Evolutionary conservation across 2,113 vertebrate species (phyloP).

Genomic region (Pseudolaguvia tuberculata): DNA sequence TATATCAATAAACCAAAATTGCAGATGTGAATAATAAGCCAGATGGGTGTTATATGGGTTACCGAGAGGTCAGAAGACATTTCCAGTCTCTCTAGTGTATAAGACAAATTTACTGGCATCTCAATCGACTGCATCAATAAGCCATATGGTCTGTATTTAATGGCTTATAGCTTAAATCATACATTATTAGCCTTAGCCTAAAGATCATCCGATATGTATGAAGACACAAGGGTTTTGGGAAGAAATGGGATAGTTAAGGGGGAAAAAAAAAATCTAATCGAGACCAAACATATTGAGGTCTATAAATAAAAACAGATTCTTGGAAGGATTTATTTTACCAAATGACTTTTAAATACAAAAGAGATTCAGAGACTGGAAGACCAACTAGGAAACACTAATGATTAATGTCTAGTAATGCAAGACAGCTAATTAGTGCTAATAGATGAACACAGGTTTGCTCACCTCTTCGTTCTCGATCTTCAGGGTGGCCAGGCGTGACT

Average conservation of each 20-base stretch:
- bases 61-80: conserved; percentile 31
- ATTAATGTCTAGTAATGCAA: background rate
- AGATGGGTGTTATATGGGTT: conserved; percentile 18
- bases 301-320: background rate
- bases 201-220: background rate
- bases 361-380: background rate
- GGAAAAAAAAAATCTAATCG: background rate
- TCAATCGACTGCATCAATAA: conserved; percentile 25
- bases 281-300: background rate
- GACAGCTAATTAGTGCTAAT: background rate
- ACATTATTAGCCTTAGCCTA: background rate
- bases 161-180: conserved; percentile 1
- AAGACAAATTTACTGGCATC: background rate
- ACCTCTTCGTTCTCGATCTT: conserved; percentile 99
- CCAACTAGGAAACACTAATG: background rate
- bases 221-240: background rate
- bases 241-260: background rate
- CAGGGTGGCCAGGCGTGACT: conserved; percentile 89
- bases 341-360: background rate
- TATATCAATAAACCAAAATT: conserved; percentile 5
- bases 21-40: conserved; percentile 39
- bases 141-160: conserved; percentile 1
- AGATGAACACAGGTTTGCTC: conserved; percentile 40
- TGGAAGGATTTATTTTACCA: background rate
- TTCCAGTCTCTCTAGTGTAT: conserved; percentile 19